Evolutionary conservation across 2,888 invertebrate genomes (phyloP).

Genomic region (Agrochola lota): DNA sequence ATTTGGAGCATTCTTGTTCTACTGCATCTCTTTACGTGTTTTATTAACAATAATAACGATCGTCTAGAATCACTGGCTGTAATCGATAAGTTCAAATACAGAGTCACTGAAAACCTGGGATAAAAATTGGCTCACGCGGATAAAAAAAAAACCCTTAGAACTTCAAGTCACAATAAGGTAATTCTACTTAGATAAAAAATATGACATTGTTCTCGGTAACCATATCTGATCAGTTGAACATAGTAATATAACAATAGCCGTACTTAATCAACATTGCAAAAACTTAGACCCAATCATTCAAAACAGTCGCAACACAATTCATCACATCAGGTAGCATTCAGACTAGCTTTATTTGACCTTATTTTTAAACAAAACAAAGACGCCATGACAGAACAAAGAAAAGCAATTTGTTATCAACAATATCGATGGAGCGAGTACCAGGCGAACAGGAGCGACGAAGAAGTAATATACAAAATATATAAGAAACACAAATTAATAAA

Average conservation of each 20-base stretch:
- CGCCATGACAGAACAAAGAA: conserved; percentile 85
- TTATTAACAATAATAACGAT: not conserved
- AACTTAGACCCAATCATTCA: conserved; percentile 47
- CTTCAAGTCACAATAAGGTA: not conserved
- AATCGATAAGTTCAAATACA: rapidly evolving
- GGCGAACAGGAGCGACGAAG: conserved; percentile 78
- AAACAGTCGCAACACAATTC: conserved; percentile 49
- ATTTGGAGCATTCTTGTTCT: not conserved
- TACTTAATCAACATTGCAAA: conserved; percentile 46
- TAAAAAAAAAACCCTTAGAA: not conserved
- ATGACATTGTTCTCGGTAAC: not conserved
- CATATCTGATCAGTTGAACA: not conserved
- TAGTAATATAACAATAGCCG: conserved; percentile 17
- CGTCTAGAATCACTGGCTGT: not conserved
- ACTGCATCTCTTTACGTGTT: not conserved
- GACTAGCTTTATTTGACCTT: conserved; percentile 69
- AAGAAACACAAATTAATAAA: conserved; percentile 90
- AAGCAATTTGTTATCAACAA: conserved; percentile 88
- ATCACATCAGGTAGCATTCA: conserved; percentile 60
- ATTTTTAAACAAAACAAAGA: conserved; percentile 76
- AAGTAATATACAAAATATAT: conserved; percentile 74
- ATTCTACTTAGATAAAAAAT: not conserved
- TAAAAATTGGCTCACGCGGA: rapidly evolving
- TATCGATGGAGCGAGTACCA: conserved; percentile 84
- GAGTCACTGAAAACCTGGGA: rapidly evolving